phyloP scores from a whole-genome alignment of 1,140 invertebrate species.

The Drosophila ohnishii region DNA sequence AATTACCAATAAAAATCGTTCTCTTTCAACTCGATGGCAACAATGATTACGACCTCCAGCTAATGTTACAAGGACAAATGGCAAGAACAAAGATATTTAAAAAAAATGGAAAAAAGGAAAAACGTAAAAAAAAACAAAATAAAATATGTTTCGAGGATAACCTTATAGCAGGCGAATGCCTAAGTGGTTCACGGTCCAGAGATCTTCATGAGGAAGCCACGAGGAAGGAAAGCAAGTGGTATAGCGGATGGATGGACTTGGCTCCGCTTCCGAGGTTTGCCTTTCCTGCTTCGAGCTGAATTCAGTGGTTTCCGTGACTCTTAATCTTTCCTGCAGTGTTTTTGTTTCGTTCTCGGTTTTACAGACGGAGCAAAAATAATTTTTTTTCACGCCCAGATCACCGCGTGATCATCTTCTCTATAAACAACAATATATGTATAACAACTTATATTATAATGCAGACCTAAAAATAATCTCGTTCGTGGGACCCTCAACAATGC shows the following conservation, averaged over 20 bases:
- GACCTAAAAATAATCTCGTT: conserved; percentile 12
- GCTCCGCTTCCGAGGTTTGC: conserved; percentile 4
- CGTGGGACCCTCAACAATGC: conserved; percentile 3
- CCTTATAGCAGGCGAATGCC: conserved; percentile 19
- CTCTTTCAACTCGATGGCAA: conserved; percentile 73
- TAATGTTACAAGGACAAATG: conserved; percentile 44
- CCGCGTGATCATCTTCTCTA: conserved; percentile 21
- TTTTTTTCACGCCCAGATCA: conserved; percentile 18
- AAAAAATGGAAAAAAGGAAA: conserved; percentile 38
- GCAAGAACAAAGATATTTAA: conserved; percentile 10
- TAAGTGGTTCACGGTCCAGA: conserved; percentile 23
- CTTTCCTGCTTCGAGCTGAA: conserved; percentile 7
- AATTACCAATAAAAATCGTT: conserved; percentile 68
- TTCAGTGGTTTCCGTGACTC: not conserved
- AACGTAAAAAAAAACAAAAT: conserved; percentile 16
- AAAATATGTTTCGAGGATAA: conserved; percentile 26
- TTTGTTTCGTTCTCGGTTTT: conserved; percentile 32
- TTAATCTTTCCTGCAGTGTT: conserved; percentile 23
- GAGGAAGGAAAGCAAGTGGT: not conserved
- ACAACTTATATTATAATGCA: conserved; percentile 33
- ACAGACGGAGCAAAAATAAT: conserved; percentile 15
- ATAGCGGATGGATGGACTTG: conserved; percentile 4
- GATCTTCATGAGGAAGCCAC: conserved; percentile 6
- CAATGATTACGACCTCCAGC: conserved; percentile 50
- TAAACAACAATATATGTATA: conserved; percentile 30